Conservation (phyloP, 2,888 invertebrate genomes). For the Slavum lentiscoides region DNA sequence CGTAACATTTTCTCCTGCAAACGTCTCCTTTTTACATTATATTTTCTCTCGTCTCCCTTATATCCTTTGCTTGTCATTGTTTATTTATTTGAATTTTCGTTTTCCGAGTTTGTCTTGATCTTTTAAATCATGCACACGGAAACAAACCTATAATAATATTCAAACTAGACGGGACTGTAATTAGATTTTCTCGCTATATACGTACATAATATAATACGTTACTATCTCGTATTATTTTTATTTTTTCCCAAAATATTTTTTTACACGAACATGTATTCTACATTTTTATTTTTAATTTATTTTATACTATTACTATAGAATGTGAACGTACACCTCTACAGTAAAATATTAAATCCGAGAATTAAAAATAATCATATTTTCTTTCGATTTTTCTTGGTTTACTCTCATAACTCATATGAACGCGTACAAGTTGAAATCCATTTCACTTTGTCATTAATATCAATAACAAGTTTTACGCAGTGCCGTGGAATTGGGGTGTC, state of each 20-base stretch:
- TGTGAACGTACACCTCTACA: too few species aligned
- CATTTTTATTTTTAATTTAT: not conserved
- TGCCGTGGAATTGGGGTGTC: too few species aligned
- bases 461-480: too few species aligned
- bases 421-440: too few species aligned
- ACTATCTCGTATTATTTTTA: not conserved
- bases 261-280: not conserved
- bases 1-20: constrained; percentile 24
- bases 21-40: constrained; percentile 20
- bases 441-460: too few species aligned
- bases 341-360: too few species aligned
- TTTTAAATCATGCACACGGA: constrained; percentile 24
- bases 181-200: constrained; percentile 31
- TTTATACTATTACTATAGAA: not conserved
- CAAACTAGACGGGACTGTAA: constrained; percentile 33
- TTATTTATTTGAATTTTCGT: constrained; percentile 47
- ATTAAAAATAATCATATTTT: too few species aligned
- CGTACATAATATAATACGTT: not conserved
- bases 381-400: too few species aligned
- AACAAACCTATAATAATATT: constrained; percentile 58
- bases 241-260: constrained; percentile 9
- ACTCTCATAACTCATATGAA: too few species aligned
- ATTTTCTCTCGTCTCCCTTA: constrained; percentile 12
- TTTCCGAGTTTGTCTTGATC: constrained; percentile 30
- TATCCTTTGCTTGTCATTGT: constrained; percentile 26